Percentiles rank a stretch among this genome's conserved stretches.
phyloP scores from a whole-genome alignment of 2,888 invertebrate species.

The Resseliella maxima region DNA sequence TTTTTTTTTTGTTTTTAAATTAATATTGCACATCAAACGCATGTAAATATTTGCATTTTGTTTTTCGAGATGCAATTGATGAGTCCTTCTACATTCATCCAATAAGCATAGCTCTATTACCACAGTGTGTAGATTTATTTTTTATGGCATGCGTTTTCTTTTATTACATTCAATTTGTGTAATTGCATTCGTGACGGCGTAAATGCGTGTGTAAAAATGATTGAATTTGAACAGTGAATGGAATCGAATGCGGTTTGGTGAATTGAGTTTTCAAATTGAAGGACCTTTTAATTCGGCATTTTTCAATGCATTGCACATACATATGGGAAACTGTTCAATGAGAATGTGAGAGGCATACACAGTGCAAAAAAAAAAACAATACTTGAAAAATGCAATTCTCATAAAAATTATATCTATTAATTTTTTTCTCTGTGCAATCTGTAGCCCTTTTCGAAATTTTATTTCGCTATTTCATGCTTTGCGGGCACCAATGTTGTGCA shows the following conservation, averaged over 20 bases:
- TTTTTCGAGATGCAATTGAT: not conserved
- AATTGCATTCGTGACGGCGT: not conserved
- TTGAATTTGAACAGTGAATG: not conserved
- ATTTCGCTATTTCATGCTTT: not conserved
- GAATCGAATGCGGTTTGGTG: not conserved
- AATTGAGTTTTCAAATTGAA: conserved; percentile 30
- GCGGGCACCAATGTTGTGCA: too few species aligned
- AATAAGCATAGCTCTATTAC: not conserved
- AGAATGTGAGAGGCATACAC: not conserved
- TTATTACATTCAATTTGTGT: conserved; percentile 41
- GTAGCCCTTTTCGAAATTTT: not conserved
- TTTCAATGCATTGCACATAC: not conserved
- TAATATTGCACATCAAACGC: conserved; percentile 24
- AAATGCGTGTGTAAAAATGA: conserved; percentile 1
- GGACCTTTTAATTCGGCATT: conserved; percentile 23
- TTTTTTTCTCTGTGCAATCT: conserved; percentile 13
- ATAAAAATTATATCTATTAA: conserved; percentile 54
- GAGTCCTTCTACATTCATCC: not conserved
- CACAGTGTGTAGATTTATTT: not conserved
- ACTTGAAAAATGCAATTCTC: conserved; percentile 13
- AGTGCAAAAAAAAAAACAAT: not conserved
- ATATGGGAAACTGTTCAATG: not conserved
- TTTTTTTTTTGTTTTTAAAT: not conserved
- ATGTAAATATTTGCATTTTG: not conserved
- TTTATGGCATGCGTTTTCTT: not conserved